Evolutionary conservation across 2,888 invertebrate genomes (phyloP), one percentile per base, ranked within the genome.

Genomic region (Cantharis rustica): DNA sequence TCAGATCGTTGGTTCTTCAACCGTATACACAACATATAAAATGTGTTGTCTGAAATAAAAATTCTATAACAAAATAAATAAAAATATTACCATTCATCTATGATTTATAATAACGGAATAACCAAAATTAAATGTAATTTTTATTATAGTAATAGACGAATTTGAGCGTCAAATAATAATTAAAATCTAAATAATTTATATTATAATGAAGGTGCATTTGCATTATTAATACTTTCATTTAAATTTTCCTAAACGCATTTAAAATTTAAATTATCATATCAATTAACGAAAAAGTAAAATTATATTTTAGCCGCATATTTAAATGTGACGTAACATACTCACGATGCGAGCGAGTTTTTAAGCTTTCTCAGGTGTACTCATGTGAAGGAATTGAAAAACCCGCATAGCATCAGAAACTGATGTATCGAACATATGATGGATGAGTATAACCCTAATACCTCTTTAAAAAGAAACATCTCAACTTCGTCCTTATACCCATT

Each of bases 361-460:
- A 23, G 17, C 23, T 66, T 66, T 66, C 20, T 66, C 17, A 66
- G 16, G 64, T 66, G 64, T 66, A 66, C 20, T 66, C 64, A 66
- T 66, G 64, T 66, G 64, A 15, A 66, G 64, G 64, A 66, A 66
- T 66, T 66, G 64, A 66, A 66, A 66, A 66, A 66, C 64, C 64
- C 64, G 64, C 64, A 66, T 66, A 66, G 20, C 64, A 66, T 66
- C 64, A 66, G 64, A 66, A 66, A 66, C 64, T 81, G 80, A 81
- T 80, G 80, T 81, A 81, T 80, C 78, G 81, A 80, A 81, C 78
- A 69, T 78, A 79, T 81, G 81, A 81, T 81, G 79, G 81, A 81
- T 81, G 79, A 73, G 75, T 31, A 64, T 75, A 80, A 81, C 78
- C 80, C 80, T 76, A 75, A 75, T 78, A 78, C 77, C 70, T 62